Conservation (phyloP, 2,113 vertebrate genomes). For the Mesocricetus auratus region DNA sequence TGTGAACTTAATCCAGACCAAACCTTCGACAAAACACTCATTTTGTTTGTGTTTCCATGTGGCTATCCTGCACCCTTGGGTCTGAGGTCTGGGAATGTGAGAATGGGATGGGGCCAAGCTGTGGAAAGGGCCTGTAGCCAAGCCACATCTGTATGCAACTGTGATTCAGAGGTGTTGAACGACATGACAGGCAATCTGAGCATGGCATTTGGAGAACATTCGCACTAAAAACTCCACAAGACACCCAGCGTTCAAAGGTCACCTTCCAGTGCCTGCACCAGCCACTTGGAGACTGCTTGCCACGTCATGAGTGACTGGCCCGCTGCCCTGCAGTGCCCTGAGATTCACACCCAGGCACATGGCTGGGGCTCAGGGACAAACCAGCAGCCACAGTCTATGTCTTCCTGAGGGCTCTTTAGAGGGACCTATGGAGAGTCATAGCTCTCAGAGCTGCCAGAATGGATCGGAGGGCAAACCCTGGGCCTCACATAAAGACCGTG, state of each 20-base stretch:
- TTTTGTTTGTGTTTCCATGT: not conserved
- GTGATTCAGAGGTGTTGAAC: not conserved
- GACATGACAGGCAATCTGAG: not conserved
- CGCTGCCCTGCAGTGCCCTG: not conserved
- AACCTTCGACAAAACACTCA: not conserved
- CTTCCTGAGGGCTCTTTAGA: not conserved
- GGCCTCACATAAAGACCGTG: conserved; percentile 25
- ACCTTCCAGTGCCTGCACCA: not conserved
- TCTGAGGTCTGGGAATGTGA: not conserved
- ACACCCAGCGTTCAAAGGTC: not conserved
- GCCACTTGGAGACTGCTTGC: not conserved
- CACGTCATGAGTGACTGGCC: not conserved
- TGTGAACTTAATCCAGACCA: not conserved
- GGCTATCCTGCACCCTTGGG: not conserved
- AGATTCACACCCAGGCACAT: not conserved
- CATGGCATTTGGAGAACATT: not conserved
- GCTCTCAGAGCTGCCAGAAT: not conserved
- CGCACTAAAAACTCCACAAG: not conserved
- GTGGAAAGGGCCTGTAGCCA: not conserved
- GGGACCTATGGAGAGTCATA: not conserved
- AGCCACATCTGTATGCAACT: not conserved
- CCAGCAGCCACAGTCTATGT: not conserved
- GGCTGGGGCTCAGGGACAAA: not conserved
- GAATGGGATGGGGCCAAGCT: not conserved
- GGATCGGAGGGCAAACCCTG: conserved; percentile 3